phyloP scores from a whole-genome alignment of 2,888 invertebrate genomes.

The Drosophila fulvimacula region DNA sequence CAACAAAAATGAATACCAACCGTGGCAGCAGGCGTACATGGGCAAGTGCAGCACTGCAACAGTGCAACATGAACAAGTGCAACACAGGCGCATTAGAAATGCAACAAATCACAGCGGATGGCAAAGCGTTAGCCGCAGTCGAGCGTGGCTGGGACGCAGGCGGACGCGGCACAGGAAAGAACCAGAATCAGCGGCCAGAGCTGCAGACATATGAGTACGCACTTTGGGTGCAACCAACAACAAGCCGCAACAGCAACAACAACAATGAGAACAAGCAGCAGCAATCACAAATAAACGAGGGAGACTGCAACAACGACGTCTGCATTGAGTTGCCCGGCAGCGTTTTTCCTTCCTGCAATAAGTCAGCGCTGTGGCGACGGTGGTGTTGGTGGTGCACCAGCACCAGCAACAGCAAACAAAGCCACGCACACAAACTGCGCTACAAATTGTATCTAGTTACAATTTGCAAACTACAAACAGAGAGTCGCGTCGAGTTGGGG shows the following conservation, averaged over 20 bases:
- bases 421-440: conserved; percentile 71
- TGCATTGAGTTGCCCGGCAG: conserved; percentile 76
- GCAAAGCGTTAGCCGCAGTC: conserved; percentile 43
- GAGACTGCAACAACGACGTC: conserved; percentile 60
- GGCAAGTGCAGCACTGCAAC: conserved; percentile 57
- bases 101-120: conserved; percentile 72
- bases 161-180: conserved; percentile 50
- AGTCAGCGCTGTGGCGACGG: conserved; percentile 61
- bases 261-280: conserved; percentile 36
- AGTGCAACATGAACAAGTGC: conserved; percentile 66
- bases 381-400: conserved; percentile 16
- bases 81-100: conserved; percentile 76
- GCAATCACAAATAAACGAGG: conserved; percentile 58
- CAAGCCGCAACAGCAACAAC: conserved; percentile 27
- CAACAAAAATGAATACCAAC: conserved; percentile 64
- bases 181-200: conserved; percentile 48
- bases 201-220: conserved; percentile 65
- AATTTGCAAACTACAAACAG: conserved; percentile 81
- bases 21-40: conserved; percentile 37
- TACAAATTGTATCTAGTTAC: conserved; percentile 81
- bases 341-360: conserved; percentile 79
- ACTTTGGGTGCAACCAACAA: conserved; percentile 74
- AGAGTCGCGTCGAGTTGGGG: conserved; percentile 41
- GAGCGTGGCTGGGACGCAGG: conserved; percentile 47
- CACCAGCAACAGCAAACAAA: conserved; percentile 58